Evolutionary conservation across 2,797 vertebrate genomes (phyloP).

Genomic region (Brachyrhaphis roseni): DNA sequence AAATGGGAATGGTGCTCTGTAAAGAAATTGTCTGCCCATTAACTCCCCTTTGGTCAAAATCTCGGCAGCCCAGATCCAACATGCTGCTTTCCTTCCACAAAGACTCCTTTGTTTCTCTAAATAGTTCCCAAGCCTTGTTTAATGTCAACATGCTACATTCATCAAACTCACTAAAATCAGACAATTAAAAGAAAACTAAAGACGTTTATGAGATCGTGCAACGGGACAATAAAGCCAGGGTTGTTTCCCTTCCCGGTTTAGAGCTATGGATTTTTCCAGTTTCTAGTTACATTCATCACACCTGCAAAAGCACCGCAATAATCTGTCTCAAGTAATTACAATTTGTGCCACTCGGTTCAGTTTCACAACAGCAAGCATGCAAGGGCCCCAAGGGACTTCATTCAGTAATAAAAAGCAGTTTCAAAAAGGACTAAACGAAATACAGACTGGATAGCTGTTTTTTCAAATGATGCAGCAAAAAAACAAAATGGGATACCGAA

Average conservation of each 20-base stretch:
- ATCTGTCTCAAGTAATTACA: slow-evolving; percentile 28
- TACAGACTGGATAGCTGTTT: background rate
- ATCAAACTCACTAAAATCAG: slow-evolving; percentile 8
- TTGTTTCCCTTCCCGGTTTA: background rate
- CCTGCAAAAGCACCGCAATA: slow-evolving; percentile 8
- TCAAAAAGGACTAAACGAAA: background rate
- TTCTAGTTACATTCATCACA: slow-evolving; percentile 16
- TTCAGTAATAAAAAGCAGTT: slow-evolving; percentile 3
- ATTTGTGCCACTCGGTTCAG: slow-evolving; percentile 6
- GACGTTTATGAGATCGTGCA: background rate
- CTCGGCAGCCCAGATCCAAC: slow-evolving; percentile 12
- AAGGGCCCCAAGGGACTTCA: slow-evolving; percentile 7
- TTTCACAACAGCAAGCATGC: slow-evolving; percentile 18
- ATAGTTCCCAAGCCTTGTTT: slow-evolving; percentile 2
- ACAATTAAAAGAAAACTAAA: slow-evolving; percentile 7
- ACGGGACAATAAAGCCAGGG: background rate
- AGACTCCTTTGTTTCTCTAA: slow-evolving; percentile 30
- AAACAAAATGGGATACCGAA: slow-evolving; percentile 6
- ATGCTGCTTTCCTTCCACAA: slow-evolving; percentile 34
- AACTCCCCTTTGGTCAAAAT: slow-evolving; percentile 26
- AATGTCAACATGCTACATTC: slow-evolving; percentile 20
- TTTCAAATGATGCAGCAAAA: slow-evolving; percentile 3
- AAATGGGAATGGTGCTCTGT: background rate
- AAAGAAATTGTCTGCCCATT: slow-evolving; percentile 10
- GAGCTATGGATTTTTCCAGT: slow-evolving; percentile 5